Evolutionary conservation across 1,140 invertebrate species (phyloP), one percentile per base, ranked within the genome.

Genomic region (Cepaea nemoralis): DNA sequence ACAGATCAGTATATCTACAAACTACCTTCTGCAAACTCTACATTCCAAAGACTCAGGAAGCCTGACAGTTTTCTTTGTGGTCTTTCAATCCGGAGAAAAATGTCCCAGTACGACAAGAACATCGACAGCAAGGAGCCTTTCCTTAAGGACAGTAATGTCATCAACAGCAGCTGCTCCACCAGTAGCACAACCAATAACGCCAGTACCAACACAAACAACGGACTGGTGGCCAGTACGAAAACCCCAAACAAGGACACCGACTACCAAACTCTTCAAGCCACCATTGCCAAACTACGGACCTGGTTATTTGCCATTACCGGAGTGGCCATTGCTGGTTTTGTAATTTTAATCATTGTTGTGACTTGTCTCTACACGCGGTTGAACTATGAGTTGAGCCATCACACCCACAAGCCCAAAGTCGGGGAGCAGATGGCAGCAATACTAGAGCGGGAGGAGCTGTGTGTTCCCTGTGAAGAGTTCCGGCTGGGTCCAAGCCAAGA

Each of bases 391-490:
- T 63, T 88, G 22, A 77, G 69, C 14, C 77, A 86, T 76, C 87
- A 88, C 82, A 84, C 83, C 33, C 87, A 88, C 80, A 85, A 86
- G 63, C 87, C 87, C 0, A 88, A 88, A 77, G 85, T 88, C 19
- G 86, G 87, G 70, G 87, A 86, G 83, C 84, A 86, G 80, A 84
- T 87, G 48, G 73, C 85, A 33, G 84, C 83, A 50, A 85, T 88
- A 75, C 74, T 87, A 66, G 83, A 88, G 48, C 48, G 82, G 8
- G 84, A 87, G 55, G 85, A 87, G 70, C 71, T 88, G 48, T 88
- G 87, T 81, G 81, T 88, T 70, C 81, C 84, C 3, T 88, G 87
- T 83, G 77, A 82, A 59, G 85, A 84, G 48, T 82, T 88, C 10
- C 31, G 83, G n/a, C 79, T 87, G 12, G 87, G 87, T n/a, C 87